Conservation (phyloP, 2,797 vertebrate species). For the Eulemur coronatus region DNA sequence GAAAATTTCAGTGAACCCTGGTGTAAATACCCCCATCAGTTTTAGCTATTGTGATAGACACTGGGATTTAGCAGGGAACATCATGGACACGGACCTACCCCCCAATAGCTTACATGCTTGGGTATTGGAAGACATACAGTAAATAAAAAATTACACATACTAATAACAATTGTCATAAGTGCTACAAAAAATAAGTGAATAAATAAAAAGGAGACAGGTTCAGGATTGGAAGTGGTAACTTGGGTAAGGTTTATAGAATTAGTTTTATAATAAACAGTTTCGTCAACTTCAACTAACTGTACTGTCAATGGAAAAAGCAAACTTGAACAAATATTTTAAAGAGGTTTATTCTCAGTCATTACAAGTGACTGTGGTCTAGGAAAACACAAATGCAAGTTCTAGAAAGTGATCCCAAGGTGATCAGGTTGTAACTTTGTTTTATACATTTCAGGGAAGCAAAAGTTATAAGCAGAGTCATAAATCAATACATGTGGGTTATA, state of each 20-base stretch:
- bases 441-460: too few relatives aligned
- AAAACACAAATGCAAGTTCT: too few relatives aligned
- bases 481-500: too few relatives aligned
- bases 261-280: neutral
- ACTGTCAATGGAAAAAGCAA: too few relatives aligned
- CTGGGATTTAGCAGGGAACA: neutral
- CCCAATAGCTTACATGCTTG: neutral
- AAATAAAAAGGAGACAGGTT: neutral
- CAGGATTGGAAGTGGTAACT: neutral
- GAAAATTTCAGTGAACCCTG: neutral
- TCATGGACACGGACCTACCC: neutral
- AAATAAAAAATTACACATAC: neutral
- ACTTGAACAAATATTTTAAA: too few relatives aligned
- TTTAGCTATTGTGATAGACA: neutral
- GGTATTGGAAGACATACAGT: neutral
- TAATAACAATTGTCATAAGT: neutral
- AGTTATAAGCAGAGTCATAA: too few relatives aligned
- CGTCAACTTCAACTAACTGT: neutral
- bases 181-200: neutral
- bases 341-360: too few relatives aligned
- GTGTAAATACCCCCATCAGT: neutral
- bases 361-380: too few relatives aligned
- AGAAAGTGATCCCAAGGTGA: too few relatives aligned
- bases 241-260: neutral
- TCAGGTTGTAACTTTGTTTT: too few relatives aligned